phyloP scores from a whole-genome alignment of 2,888 invertebrate species.

The Galerucella pusilla region DNA sequence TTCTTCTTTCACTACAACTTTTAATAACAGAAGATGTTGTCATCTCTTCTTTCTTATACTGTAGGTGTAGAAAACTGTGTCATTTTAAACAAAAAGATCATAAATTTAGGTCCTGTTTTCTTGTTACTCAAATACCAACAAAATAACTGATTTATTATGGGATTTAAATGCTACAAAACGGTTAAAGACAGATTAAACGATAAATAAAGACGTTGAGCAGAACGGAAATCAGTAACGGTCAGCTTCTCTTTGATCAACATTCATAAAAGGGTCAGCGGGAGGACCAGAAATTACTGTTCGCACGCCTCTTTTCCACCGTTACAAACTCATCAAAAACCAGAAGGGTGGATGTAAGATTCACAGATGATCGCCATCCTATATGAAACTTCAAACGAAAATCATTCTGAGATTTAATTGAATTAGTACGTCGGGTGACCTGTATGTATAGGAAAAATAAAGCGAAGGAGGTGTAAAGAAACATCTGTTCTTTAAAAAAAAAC shows the following conservation, averaged over 20 bases:
- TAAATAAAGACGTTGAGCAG: neutral
- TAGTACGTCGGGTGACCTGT: constrained; percentile 16
- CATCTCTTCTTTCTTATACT: too few species aligned
- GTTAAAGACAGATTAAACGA: neutral
- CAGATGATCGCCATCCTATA: constrained; percentile 26
- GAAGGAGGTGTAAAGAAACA: constrained; percentile 47
- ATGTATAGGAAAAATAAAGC: constrained; percentile 22
- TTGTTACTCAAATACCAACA: too few species aligned
- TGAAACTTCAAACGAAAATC: constrained; percentile 20
- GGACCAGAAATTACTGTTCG: constrained; percentile 25
- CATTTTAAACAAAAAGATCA: too few species aligned
- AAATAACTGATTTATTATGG: too few species aligned
- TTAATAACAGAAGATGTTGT: too few species aligned
- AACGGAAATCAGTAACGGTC: constrained; percentile 5
- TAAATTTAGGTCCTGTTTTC: too few species aligned
- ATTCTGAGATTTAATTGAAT: constrained; percentile 25
- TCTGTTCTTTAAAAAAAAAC: constrained; percentile 51
- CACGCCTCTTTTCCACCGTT: constrained; percentile 24
- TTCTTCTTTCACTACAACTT: too few species aligned
- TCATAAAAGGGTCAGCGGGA: constrained; percentile 17
- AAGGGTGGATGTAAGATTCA: constrained; percentile 27
- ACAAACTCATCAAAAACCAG: constrained; percentile 25
- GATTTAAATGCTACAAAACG: neutral
- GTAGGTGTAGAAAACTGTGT: too few species aligned
- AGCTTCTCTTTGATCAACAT: neutral